A percentile compares a stretch with the other conserved stretches of the same genome.
Conservation (phyloP, 2,797 vertebrate species). For the Tenualosa ilisha region DNA sequence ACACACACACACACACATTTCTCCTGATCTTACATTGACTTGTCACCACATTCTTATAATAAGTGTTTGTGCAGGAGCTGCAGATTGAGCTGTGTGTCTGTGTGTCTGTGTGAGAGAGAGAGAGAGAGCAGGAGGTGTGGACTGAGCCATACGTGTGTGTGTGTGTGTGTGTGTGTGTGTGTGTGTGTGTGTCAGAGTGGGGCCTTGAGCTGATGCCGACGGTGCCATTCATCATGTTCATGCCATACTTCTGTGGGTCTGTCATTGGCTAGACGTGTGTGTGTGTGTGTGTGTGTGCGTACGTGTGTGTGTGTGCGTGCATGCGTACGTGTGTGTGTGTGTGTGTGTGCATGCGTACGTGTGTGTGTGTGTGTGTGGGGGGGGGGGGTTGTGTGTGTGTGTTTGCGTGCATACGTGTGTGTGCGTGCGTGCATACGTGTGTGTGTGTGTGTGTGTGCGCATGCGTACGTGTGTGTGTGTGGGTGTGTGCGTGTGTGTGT, state of each 20-base stretch:
- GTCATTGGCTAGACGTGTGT: background rate
- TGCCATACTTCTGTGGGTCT: background rate
- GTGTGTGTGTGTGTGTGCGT: background rate
- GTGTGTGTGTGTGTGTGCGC: background rate
- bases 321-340: background rate
- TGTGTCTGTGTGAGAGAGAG: background rate
- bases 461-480: background rate
- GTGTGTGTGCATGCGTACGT: background rate
- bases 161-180: too few relatives aligned
- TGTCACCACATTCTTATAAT: constrained; percentile 15
- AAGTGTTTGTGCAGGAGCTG: background rate
- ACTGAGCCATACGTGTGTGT: too few relatives aligned
- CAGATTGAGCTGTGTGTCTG: background rate
- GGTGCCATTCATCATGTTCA: background rate
- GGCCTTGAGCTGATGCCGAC: background rate
- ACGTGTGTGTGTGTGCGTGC: background rate
- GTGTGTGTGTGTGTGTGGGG: background rate
- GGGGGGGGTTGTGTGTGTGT: background rate
- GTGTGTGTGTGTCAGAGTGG: background rate
- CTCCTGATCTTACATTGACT: background rate
- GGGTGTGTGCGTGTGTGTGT: too few relatives aligned
- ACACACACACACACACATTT: background rate
- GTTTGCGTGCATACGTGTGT: too few relatives aligned
- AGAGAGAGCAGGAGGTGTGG: too few relatives aligned
- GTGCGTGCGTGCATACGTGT: background rate